These are phyloP conservation scores for Nothobranchius kuhntae DNA, from an alignment of 2,113 vertebrate species.

Conservation along the genomic window DNA sequence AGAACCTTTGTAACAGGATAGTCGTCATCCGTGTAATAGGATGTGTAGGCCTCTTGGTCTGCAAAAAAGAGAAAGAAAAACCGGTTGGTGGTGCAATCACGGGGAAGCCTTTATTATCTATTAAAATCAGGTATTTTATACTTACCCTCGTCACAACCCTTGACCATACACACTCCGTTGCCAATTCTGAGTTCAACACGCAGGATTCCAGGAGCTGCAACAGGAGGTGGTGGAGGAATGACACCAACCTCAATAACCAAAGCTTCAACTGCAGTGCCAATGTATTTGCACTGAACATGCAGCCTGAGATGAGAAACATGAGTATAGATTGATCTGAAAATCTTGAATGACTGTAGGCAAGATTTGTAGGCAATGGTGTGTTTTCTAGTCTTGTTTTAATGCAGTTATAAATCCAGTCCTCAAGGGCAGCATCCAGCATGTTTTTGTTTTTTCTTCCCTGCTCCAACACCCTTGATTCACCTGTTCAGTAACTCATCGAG, in stretches of 20 bases:
- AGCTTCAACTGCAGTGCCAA: constrained; percentile 42
- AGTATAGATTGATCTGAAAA: background rate
- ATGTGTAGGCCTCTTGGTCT: constrained; percentile 56
- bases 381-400: no score
- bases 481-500: no score
- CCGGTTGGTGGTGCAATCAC: background rate
- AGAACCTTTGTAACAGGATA: constrained; percentile 76
- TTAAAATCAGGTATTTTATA: background rate
- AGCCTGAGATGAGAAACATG: constrained; percentile 40
- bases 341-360: background rate
- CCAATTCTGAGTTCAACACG: constrained; percentile 69
- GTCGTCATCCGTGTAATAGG: constrained; percentile 57
- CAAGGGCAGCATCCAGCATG: no score
- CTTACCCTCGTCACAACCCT: constrained; percentile 69
- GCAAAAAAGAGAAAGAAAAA: constrained; percentile 6
- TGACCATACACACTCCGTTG: constrained; percentile 51
- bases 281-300: constrained; percentile 70
- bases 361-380: background rate
- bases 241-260: constrained; percentile 47
- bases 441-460: no score
- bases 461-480: no score
- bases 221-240: constrained; percentile 37
- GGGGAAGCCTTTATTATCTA: background rate
- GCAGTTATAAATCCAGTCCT: no score
- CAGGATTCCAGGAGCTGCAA: constrained; percentile 62